Base-by-base conservation (phyloP, 2,113 vertebrate genomes). In the Zeus faber region DNA sequence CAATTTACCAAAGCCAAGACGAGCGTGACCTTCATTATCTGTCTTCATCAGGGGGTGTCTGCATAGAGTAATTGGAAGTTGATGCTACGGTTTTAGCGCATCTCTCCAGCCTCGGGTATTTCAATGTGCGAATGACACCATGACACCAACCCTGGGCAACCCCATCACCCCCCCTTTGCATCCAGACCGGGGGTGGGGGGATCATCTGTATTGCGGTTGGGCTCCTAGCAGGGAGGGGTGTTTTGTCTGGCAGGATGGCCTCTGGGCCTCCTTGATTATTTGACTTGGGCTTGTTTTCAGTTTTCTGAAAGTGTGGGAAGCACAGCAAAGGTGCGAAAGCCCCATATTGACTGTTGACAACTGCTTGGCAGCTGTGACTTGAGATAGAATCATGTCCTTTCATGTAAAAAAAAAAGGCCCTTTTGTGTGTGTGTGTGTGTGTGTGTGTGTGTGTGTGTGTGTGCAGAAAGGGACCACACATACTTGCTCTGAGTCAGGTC, bases 401-500 rank as follows among this genome's bases (percentile, higher is more conserved):
- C n/a, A n/a, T n/a, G n/a, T n/a, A n/a, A n/a, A n/a, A n/a, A n/a
- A n/a, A n/a, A n/a, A n/a, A n/a, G n/a, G n/a, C n/a, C n/a, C n/a
- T n/a, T n/a, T n/a, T 22, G 33, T 61, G 48, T 13, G 46, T 46
- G 49, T 46, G 16, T 35, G 24, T 22, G 48, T 31, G 2, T 17
- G 24, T 55, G 31, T 49, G 56, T 58, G 45, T 49, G 56, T 49
- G 45, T 49, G 52, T 54, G 52, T 27, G 29, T 49, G 51, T 11
- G 0, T 56, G 3, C 48, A n/a, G 24, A 16, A 20, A 47, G 48
- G 5, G 35, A 3, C 48, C 54, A 46, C 62, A 92, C 94, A 86
- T 93, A 97, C 95, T 93, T 94, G 92, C 91, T 95, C 85, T 97
- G 94, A 64, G 93, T 96, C 67, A 97, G 85, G 80, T 97, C 94